Conservation (phyloP, 2,797 vertebrate genomes). For the Orientallactaga sibirica region DNA sequence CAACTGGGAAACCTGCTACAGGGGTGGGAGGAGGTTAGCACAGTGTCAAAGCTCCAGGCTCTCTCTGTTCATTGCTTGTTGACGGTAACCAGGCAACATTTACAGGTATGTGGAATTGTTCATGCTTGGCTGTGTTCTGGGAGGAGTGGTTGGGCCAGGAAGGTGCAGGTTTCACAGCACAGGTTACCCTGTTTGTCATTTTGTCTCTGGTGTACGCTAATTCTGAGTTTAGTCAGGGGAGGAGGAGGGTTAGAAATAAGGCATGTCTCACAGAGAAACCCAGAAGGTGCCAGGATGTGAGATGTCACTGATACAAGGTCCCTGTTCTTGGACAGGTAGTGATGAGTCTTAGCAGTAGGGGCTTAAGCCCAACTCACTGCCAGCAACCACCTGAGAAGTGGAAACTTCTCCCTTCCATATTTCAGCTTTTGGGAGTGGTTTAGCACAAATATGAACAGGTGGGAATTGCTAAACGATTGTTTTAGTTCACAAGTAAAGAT, state of each 20-base stretch:
- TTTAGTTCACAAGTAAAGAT: conserved; percentile 3
- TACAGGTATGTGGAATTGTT: conserved; percentile 48
- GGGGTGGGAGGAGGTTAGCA: neutral
- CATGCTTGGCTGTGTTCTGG: neutral
- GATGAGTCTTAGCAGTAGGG: neutral
- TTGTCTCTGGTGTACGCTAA: neutral
- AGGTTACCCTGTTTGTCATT: neutral
- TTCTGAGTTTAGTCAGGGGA: neutral
- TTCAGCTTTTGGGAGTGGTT: neutral
- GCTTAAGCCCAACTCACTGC: neutral
- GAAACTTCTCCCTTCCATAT: fast-evolving
- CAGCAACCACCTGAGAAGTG: neutral
- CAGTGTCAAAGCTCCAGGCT: neutral
- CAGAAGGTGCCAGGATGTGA: neutral
- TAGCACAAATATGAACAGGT: conserved; percentile 15
- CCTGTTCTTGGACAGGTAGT: neutral
- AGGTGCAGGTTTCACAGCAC: neutral
- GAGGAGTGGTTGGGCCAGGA: conserved; percentile 19
- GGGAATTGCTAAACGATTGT: neutral
- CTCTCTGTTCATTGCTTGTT: conserved; percentile 56
- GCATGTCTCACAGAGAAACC: neutral
- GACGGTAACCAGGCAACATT: conserved; percentile 48
- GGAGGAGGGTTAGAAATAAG: neutral
- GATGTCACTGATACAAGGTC: neutral
- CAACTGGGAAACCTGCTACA: neutral